These are phyloP conservation scores for Alfaro cultratus DNA, from an alignment of 2,797 vertebrate species.

Conservation along the genomic window DNA sequence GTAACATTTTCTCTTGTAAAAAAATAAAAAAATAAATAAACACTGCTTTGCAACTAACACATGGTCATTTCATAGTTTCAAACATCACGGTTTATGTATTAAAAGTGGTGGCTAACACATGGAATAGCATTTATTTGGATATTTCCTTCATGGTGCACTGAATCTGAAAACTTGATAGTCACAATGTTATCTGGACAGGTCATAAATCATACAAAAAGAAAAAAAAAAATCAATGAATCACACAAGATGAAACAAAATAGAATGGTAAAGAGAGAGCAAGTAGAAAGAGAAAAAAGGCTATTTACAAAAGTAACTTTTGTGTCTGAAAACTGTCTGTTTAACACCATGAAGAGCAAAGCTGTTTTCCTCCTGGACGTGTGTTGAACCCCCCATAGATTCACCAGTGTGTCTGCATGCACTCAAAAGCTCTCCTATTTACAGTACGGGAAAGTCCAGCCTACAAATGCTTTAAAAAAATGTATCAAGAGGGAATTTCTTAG, in stretches of 20 bases:
- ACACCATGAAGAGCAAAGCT: constrained; percentile 26
- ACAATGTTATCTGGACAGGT: constrained; percentile 70
- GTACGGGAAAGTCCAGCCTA: constrained; percentile 1
- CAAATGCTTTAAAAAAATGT: constrained; percentile 3
- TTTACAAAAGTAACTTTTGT: constrained; percentile 70
- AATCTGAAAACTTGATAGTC: constrained; percentile 69
- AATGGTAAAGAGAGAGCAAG: constrained; percentile 37
- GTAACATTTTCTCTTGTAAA: constrained; percentile 36
- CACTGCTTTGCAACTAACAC: constrained; percentile 74
- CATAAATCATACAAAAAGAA: constrained; percentile 48
- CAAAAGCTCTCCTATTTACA: constrained; percentile 7
- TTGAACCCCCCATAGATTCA: constrained; percentile 17
- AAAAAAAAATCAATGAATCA: constrained; percentile 51
- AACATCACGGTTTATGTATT: constrained; percentile 71
- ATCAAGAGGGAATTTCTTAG: background rate
- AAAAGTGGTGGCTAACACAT: constrained; percentile 79
- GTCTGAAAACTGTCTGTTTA: constrained; percentile 43
- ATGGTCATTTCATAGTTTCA: constrained; percentile 85
- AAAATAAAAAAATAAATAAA: constrained; percentile 66
- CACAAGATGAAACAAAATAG: constrained; percentile 44
- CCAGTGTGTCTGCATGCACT: constrained; percentile 27
- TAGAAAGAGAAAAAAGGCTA: constrained; percentile 50
- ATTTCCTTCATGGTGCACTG: constrained; percentile 83
- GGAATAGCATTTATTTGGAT: constrained; percentile 73
- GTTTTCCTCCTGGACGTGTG: constrained; percentile 31